Conservation (phyloP, 2,113 vertebrate species). For the Pterophyllum scalare region DNA sequence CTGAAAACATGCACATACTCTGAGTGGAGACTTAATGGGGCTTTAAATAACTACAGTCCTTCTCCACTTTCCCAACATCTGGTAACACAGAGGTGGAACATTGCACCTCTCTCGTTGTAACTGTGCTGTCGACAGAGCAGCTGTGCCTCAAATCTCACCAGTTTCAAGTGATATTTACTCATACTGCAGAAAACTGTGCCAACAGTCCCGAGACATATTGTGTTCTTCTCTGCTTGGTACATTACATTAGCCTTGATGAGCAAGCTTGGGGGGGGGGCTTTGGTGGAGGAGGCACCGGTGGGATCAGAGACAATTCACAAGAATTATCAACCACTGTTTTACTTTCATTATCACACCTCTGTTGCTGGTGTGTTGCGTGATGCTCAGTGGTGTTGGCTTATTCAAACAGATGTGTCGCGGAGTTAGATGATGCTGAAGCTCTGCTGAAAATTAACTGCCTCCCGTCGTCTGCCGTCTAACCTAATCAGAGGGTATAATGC, state of each 20-base stretch:
- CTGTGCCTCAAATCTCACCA: not conserved
- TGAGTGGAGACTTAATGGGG: not conserved
- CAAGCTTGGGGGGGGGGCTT: not conserved
- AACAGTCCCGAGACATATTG: conserved; percentile 27
- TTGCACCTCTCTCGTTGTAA: conserved; percentile 2
- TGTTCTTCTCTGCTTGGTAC: conserved; percentile 33
- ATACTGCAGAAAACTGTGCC: conserved; percentile 5
- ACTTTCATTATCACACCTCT: conserved; percentile 66
- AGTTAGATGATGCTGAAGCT: conserved; percentile 43
- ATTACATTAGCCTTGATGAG: conserved; percentile 59
- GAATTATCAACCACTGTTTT: conserved; percentile 69
- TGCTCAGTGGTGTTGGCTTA: conserved; percentile 51
- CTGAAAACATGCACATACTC: not conserved
- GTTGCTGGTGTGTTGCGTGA: conserved; percentile 48
- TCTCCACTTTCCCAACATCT: conserved; percentile 1
- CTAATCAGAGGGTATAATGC: conserved; percentile 65
- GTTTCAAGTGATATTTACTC: conserved; percentile 35
- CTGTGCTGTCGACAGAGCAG: not conserved
- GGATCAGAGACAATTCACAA: conserved; percentile 66
- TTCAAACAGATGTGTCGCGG: conserved; percentile 67
- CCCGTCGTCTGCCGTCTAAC: conserved; percentile 51
- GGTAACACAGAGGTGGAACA: conserved; percentile 37
- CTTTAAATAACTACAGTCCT: conserved; percentile 7
- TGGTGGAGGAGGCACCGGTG: conserved; percentile 23
- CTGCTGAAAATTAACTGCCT: conserved; percentile 63